A percentile compares a stretch with the other conserved stretches of the same genome.
phyloP scores from a whole-genome alignment of 1,140 invertebrate species.

The Tigriopus japonicus region DNA sequence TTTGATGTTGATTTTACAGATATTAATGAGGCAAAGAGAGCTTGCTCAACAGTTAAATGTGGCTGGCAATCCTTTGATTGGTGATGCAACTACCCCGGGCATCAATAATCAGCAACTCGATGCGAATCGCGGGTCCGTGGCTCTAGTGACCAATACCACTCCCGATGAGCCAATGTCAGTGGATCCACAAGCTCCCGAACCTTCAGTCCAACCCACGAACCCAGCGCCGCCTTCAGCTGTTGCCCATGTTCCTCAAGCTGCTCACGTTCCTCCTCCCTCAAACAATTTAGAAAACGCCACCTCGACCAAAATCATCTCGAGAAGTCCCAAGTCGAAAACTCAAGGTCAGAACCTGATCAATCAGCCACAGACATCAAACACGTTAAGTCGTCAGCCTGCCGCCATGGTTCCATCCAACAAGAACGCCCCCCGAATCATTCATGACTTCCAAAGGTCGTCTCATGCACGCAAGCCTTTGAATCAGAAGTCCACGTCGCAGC shows the following conservation, averaged over 20 bases:
- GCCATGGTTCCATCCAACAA: background rate
- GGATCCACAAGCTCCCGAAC: no score
- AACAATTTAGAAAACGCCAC: background rate
- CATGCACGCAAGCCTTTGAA: background rate
- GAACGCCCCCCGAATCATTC: background rate
- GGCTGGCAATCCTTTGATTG: background rate
- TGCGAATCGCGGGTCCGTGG: conserved; percentile 6
- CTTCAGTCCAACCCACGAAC: background rate
- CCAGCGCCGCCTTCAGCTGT: background rate
- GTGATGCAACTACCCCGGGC: background rate
- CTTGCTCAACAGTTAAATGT: conserved; percentile 3
- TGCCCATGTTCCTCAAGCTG: background rate
- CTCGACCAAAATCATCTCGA: background rate
- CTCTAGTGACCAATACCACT: conserved; percentile 12
- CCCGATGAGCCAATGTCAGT: background rate
- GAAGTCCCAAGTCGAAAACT: background rate
- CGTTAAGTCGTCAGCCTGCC: background rate
- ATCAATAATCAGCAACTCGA: background rate
- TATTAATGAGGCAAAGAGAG: conserved; percentile 5
- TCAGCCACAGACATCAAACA: background rate
- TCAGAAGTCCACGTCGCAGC: no score
- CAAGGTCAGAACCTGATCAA: background rate
- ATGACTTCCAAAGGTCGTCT: background rate
- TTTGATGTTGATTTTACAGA: background rate
- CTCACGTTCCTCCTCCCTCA: background rate